Percentiles rank a stretch among this genome's conserved stretches.
Conservation (phyloP, 2,797 vertebrate species). For the Apodemus agrarius region DNA sequence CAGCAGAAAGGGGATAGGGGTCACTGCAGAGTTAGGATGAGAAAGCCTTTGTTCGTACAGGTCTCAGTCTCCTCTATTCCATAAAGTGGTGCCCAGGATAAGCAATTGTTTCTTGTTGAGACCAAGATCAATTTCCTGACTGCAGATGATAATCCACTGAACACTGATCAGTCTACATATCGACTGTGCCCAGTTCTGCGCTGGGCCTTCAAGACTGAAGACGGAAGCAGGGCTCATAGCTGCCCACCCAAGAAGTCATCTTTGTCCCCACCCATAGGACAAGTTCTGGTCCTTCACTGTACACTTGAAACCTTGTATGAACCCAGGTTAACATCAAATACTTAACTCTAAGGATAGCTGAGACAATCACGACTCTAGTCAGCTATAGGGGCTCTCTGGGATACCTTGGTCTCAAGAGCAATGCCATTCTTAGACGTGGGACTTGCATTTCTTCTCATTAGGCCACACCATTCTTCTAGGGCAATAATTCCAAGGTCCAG, state of each 20-base stretch:
- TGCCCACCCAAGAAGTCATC: not conserved
- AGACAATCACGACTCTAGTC: not conserved
- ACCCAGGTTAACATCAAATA: not conserved
- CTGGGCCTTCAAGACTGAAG: not conserved
- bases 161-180: not conserved
- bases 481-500: not conserved
- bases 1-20: not conserved
- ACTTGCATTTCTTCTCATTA: not conserved
- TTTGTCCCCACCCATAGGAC: not conserved
- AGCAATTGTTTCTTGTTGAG: not conserved
- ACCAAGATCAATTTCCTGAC: not conserved
- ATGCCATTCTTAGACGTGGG: not conserved
- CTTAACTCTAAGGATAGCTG: not conserved
- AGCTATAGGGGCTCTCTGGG: not conserved
- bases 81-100: not conserved
- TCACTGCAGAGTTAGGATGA: not conserved
- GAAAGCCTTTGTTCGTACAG: not conserved
- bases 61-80: not conserved
- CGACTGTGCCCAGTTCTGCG: too few species aligned
- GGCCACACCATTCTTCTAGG: not conserved
- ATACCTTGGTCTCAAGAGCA: not conserved
- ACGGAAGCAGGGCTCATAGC: not conserved
- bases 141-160: not conserved
- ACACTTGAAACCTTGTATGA: not conserved
- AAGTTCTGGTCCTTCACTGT: not conserved